Evolutionary conservation across 1,140 invertebrate genomes (phyloP), one percentile per base, ranked within the genome.

Genomic region (Asobara japonica): DNA sequence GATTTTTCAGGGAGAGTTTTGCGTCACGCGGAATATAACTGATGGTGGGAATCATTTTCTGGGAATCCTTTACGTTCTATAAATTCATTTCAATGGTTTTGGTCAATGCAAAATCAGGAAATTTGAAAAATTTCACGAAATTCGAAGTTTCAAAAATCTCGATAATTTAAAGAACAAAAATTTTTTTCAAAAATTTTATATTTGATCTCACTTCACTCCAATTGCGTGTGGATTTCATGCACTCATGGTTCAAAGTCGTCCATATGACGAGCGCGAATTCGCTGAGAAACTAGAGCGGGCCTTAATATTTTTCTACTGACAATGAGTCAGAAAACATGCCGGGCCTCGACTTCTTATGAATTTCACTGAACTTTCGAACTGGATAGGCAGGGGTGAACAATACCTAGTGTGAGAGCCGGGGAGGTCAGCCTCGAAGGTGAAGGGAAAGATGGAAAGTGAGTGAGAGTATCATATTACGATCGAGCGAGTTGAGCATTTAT

Each of bases 361-460:
- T 62, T 62, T 62, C 60, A 62, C 60, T 62, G 60, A 62, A 62
- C 60, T 62, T 62, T 62, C 60, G 7, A 62, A 62, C 27, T 10
- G 29, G 29, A 31, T 62, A 62, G 13, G 27, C 60, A 31, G 29
- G 60, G 60, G n/a, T 31, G 29, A 62, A 62, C 60, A 62, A 62
- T 62, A n/a, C n/a, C n/a, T n/a, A n/a, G n/a, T 11, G 60, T 62
- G 60, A 62, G 29, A 62, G 60, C 29, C n/a, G 16, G 5, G 22
- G 51, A 56, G 51, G 51, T 56, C 22, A 56, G 25, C 18, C 22
- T 13, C 27, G 27, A 62, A 62, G 60, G 60, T 62, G 60, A 62
- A 62, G 60, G 60, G 60, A 62, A 62, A 62, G 29, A 62, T 18
- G 29, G n/a, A 62, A 62, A 62, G 29, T 30, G 27, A 62, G 27